A percentile compares a stretch with the other conserved stretches of the same genome.
These are phyloP conservation scores for Sminthurides bifidus DNA, from an alignment of 1,140 invertebrate species.

Conservation along the genomic window DNA sequence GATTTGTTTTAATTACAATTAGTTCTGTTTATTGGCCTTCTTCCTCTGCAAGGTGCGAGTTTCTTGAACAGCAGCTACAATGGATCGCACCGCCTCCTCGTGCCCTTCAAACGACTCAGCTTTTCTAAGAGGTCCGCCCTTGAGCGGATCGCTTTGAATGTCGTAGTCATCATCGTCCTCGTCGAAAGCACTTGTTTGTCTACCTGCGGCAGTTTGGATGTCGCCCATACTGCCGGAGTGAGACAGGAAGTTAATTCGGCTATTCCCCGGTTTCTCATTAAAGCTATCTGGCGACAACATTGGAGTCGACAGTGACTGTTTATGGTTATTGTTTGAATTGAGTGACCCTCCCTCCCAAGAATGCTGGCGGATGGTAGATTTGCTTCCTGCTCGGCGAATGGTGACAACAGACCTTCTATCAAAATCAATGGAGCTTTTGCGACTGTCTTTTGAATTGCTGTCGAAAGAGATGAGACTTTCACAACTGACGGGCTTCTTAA, in stretches of 20 bases:
- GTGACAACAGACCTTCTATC: slow-evolving; percentile 30
- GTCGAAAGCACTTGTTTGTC: not conserved
- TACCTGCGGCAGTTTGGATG: not conserved
- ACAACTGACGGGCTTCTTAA: slow-evolving; percentile 19
- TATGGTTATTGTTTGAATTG: not conserved
- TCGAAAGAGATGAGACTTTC: slow-evolving; percentile 30
- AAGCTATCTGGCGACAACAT: slow-evolving; percentile 25
- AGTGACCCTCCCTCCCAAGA: slow-evolving; percentile 24
- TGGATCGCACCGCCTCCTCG: slow-evolving; percentile 55
- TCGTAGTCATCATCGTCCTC: slow-evolving; percentile 16
- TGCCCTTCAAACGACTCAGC: slow-evolving; percentile 57
- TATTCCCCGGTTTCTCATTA: slow-evolving; percentile 6
- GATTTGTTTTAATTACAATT: not conserved
- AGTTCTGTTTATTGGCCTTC: slow-evolving; percentile 26
- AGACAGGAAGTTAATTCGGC: slow-evolving; percentile 5
- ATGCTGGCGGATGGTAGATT: slow-evolving; percentile 27
- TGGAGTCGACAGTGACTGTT: slow-evolving; percentile 23
- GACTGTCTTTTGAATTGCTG: slow-evolving; percentile 17
- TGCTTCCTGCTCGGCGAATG: slow-evolving; percentile 26
- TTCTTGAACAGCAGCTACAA: slow-evolving; percentile 58
- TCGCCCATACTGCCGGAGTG: not conserved
- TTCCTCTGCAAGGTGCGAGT: slow-evolving; percentile 42
- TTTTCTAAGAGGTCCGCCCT: slow-evolving; percentile 42
- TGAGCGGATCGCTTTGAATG: slow-evolving; percentile 17
- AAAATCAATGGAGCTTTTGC: slow-evolving; percentile 30